These are phyloP conservation scores for Actinemys pallida DNA, from an alignment of 2,113 vertebrate species.

Conservation along the genomic window DNA sequence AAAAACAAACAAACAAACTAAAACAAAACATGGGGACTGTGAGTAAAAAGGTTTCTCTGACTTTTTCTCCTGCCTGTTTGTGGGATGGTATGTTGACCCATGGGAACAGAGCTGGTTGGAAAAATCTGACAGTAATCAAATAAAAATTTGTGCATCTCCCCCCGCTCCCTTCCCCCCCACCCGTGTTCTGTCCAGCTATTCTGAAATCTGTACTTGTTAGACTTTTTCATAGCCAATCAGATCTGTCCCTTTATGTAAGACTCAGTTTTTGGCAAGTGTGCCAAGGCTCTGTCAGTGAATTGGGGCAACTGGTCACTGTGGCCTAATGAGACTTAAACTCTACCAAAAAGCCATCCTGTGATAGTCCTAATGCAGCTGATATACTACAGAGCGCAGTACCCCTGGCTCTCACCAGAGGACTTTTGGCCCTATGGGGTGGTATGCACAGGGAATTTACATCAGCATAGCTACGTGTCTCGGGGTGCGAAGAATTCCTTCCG, in stretches of 20 bases:
- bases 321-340: neutral
- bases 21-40: neutral
- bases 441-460: neutral
- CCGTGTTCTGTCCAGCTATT: neutral
- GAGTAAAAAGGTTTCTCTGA: neutral
- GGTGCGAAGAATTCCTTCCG: neutral
- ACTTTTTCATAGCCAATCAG: neutral
- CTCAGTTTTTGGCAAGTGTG: neutral
- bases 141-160: neutral
- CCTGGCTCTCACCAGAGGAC: neutral
- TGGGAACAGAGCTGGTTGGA: neutral
- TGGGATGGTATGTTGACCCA: neutral
- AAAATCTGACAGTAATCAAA: neutral
- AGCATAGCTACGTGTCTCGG: neutral
- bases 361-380: neutral
- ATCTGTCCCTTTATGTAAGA: neutral
- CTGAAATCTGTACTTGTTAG: neutral
- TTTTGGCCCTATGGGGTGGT: neutral
- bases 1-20: neutral
- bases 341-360: neutral
- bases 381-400: neutral
- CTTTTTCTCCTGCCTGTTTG: fast-evolving
- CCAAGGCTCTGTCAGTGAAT: neutral
- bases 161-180: neutral
- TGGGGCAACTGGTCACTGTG: neutral